Evolutionary conservation across 2,113 vertebrate species (phyloP).

Genomic region (Herpetotheres cachinnans): DNA sequence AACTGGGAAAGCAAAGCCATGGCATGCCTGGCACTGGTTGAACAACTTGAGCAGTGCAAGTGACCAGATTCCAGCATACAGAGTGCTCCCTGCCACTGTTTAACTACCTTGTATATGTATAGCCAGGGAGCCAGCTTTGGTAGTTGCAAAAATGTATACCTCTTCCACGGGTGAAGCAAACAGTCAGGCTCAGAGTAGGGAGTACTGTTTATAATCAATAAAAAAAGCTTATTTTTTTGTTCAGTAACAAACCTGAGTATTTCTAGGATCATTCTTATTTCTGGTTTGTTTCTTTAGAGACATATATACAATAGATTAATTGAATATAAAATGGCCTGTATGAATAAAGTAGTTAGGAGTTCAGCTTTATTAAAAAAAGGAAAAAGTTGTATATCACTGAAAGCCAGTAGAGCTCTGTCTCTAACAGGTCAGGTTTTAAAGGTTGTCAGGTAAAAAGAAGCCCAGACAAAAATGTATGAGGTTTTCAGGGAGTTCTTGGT

Average conservation of each 20-base stretch:
- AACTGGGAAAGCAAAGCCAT: not conserved
- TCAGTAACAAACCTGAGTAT: not conserved
- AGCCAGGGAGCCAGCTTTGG: not conserved
- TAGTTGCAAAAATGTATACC: not conserved
- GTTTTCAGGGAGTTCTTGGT: not conserved
- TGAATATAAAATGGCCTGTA: not conserved
- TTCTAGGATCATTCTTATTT: not conserved
- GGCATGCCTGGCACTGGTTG: not conserved
- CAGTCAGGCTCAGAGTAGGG: not conserved
- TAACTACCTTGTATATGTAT: not conserved
- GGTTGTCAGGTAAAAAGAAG: not conserved
- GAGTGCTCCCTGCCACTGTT: not conserved
- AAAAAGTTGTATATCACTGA: not conserved
- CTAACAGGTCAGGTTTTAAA: not conserved
- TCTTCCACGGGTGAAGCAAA: not conserved
- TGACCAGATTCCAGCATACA: not conserved
- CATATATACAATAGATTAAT: not conserved
- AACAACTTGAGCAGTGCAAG: not conserved
- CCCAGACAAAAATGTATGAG: not conserved
- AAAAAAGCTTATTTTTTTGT: not conserved
- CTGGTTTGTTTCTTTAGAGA: not conserved
- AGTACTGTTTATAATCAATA: not conserved
- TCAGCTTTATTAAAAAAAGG: not conserved
- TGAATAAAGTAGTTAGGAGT: not conserved
- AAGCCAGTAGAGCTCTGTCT: not conserved